Conservation (phyloP, 2,888 invertebrate species). For the Clostera curtula region DNA sequence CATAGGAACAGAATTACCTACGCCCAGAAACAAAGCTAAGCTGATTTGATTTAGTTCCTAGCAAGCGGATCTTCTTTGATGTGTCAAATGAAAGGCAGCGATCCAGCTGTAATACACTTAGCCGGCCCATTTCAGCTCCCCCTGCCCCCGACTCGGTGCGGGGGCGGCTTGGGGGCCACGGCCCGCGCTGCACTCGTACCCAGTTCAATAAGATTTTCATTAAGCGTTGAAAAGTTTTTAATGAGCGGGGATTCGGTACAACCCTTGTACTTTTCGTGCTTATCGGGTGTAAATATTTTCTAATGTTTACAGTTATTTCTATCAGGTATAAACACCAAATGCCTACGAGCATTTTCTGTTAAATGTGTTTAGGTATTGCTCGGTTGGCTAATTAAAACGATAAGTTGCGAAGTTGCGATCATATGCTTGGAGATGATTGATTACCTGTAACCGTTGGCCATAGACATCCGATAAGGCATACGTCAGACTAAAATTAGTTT, state of each 20-base stretch:
- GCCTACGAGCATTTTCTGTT: background rate
- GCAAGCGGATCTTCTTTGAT: slow-evolving; percentile 71
- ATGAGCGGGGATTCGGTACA: slow-evolving; percentile 57
- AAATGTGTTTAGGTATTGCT: background rate
- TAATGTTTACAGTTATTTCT: slow-evolving; percentile 12
- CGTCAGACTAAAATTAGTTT: too few species aligned
- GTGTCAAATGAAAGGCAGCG: slow-evolving; percentile 74
- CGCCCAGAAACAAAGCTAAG: slow-evolving; percentile 61
- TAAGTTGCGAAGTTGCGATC: too few species aligned
- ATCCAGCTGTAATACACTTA: slow-evolving; percentile 72
- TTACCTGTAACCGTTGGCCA: too few species aligned
- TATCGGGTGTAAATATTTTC: slow-evolving; percentile 19
- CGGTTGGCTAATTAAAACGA: too few species aligned
- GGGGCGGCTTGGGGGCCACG: slow-evolving; percentile 9
- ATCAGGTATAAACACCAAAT: background rate
- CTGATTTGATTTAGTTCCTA: slow-evolving; percentile 68
- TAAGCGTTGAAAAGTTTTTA: slow-evolving; percentile 69
- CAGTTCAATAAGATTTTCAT: slow-evolving; percentile 72
- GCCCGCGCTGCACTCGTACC: slow-evolving; percentile 49
- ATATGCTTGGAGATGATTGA: too few species aligned
- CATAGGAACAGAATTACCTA: slow-evolving; percentile 51
- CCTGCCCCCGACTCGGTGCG: slow-evolving; percentile 14
- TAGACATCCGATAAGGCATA: too few species aligned
- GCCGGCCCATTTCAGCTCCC: slow-evolving; percentile 62
- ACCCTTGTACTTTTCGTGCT: slow-evolving; percentile 33